Evolutionary conservation across 2,797 vertebrate genomes (phyloP), one percentile per base, ranked within the genome.

Genomic region (Cossypha polioptera): DNA sequence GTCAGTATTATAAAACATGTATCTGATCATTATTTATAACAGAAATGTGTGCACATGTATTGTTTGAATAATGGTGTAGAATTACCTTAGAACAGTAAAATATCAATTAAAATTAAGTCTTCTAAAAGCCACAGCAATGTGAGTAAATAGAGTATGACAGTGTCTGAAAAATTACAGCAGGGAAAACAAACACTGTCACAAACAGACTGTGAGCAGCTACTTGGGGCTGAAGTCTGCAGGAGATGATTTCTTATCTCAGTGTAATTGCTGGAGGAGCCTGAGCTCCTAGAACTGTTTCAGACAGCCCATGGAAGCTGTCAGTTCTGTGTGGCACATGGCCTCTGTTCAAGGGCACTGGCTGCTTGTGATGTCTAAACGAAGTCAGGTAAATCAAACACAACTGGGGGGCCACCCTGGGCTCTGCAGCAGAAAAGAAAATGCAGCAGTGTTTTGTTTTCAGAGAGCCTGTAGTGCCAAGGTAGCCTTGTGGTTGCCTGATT

Each of bases 121-220:
- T 84, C 17, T 9, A 40, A 75, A 79, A 89, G 57, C 74, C 71
- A 33, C 4, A 19, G 42, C 45, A 42, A 31, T 54, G 11, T 77
- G 59, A 92, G 42, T 72, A 93, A 96, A 97, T 88, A 38, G 26
- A 90, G 9, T 63, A 38, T 86, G 95, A 93, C 96, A 68, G 8
- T 31, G 94, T 91, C 95, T 92, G 81, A 97, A 96, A 95, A 95
- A 97, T 94, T 94, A 77, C 38, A 29, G 26, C 24, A 5, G 38
- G 50, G n/a, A 81, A 93, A 95, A 79, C 62, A 92, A 94, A 87
- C 59, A 58, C 47, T 91, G 95, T 93, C 94, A 93, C 31, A 79
- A 86, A 74, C 2, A 33, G 57, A 26, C 40, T 78, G 1, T 50
- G 50, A 69, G 88, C 75, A 89, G 78, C 59, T 96, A 88, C 83